Evolutionary conservation across 2,797 vertebrate genomes (phyloP), one percentile per base, ranked within the genome.

Genomic region (Molossus molossus): DNA sequence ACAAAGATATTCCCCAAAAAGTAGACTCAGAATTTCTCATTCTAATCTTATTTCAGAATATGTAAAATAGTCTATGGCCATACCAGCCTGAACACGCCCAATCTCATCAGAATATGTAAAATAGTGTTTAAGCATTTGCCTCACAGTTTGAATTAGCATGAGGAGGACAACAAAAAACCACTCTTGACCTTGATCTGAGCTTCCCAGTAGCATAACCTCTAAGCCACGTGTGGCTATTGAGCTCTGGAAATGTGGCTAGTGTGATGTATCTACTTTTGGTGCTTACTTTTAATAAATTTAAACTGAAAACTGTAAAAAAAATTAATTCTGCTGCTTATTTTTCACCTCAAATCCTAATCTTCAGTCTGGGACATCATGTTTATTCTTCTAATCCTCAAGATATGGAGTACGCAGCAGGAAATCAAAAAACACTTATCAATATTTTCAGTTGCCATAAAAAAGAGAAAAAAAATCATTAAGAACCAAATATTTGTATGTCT

Each of bases 271-370:
- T 85, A 62, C 29, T 83, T 60, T 50, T 48, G 25, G 37, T 81
- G 57, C n/a, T 73, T 79, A 62, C 62, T 88, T 83, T 73, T 21
- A 55, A 58, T 70, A 90, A 65, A 80, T 21, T 82, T 70, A 70
- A 18, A 75, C 82, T 85, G 53, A 94, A 94, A 70, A 65, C 50
- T 9, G 20, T 58, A 27, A 9, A 20, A 29, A n/a, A 75, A 17
- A 27, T 23, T 23, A 58, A 79, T 58, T 97, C 72, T 96, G 85
- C 86, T 97, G 48, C 64, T 96, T 60, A 27, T 97, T 96, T 82
- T 40, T 97, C 84, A 96, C 9, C 1, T 85, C 65, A 92, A 86
- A 11, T 76, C 62, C 91, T 69, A 97, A 80, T 67, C n/a, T 82
- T 96, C 55, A 95, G 50, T 91, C 81, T 90, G 10, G 89, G 86